phyloP scores from a whole-genome alignment of 1,140 invertebrate species.

The Mylabris phalerata region DNA sequence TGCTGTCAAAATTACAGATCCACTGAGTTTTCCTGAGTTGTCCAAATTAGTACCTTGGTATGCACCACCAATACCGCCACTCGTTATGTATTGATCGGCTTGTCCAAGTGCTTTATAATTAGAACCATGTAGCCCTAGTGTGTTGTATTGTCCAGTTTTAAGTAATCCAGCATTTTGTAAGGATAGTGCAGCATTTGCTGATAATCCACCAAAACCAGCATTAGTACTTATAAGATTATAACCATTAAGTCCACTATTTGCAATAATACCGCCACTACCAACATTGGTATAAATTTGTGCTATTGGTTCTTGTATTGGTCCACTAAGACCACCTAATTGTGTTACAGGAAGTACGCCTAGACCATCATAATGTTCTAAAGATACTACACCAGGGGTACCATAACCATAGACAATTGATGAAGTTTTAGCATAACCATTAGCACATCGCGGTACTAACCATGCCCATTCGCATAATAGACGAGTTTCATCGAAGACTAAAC shows the following conservation, averaged over 20 bases:
- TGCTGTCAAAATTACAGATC: neutral
- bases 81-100: neutral
- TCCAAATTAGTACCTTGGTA: neutral
- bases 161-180: constrained; percentile 28
- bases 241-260: constrained; percentile 17
- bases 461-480: constrained; percentile 74
- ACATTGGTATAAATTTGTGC: constrained; percentile 30
- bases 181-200: constrained; percentile 24
- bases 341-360: constrained; percentile 31
- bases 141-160: neutral
- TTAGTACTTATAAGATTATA: too few species aligned
- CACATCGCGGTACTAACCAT: constrained; percentile 67
- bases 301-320: constrained; percentile 27
- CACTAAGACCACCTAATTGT: constrained; percentile 32
- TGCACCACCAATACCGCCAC: neutral
- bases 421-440: constrained; percentile 35
- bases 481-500: constrained; percentile 69
- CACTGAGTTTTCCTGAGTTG: neutral
- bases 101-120: neutral
- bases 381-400: constrained; percentile 4
- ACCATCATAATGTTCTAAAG: constrained; percentile 33
- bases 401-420: constrained; percentile 22
- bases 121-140: neutral
- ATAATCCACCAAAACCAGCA: constrained; percentile 11
- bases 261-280: constrained; percentile 29